Percentiles rank a stretch among this genome's conserved stretches.
Conservation (phyloP, 2,113 vertebrate genomes). For the Eolophus roseicapilla region DNA sequence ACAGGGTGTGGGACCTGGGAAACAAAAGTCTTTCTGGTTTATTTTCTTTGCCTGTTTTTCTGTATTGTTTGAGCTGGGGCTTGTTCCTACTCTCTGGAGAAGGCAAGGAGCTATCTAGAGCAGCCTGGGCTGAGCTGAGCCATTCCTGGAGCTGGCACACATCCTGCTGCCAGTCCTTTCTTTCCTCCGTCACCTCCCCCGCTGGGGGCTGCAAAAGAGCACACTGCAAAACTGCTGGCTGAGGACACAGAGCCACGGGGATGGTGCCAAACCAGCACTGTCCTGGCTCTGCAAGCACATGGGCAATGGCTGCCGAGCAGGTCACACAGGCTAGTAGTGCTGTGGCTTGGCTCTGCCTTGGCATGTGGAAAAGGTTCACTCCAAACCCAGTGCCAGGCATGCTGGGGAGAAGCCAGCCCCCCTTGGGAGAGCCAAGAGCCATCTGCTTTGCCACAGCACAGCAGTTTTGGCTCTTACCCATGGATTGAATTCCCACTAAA, state of each 20-base stretch:
- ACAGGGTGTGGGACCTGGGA: background rate
- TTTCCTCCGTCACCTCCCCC: background rate
- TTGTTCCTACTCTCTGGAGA: background rate
- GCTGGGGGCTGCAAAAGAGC: background rate
- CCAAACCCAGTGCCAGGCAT: background rate
- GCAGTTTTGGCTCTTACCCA: background rate
- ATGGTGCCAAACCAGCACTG: background rate
- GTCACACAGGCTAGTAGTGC: background rate
- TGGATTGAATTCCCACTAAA: background rate
- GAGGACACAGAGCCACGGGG: background rate
- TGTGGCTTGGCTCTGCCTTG: background rate
- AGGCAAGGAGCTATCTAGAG: background rate
- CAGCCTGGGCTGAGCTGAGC: background rate
- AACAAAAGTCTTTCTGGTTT: background rate
- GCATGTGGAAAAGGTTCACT: background rate
- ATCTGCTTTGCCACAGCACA: background rate
- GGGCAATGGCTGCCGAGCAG: background rate
- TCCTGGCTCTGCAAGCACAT: background rate
- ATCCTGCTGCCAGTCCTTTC: background rate
- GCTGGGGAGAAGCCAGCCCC: conserved; percentile 4
- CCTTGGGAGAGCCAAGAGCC: background rate
- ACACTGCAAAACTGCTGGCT: background rate
- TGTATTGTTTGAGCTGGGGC: background rate
- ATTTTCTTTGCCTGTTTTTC: background rate
- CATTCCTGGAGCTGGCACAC: background rate